Evolutionary conservation across 2,888 invertebrate species (phyloP).

Genomic region (Azorinus chamasolen): DNA sequence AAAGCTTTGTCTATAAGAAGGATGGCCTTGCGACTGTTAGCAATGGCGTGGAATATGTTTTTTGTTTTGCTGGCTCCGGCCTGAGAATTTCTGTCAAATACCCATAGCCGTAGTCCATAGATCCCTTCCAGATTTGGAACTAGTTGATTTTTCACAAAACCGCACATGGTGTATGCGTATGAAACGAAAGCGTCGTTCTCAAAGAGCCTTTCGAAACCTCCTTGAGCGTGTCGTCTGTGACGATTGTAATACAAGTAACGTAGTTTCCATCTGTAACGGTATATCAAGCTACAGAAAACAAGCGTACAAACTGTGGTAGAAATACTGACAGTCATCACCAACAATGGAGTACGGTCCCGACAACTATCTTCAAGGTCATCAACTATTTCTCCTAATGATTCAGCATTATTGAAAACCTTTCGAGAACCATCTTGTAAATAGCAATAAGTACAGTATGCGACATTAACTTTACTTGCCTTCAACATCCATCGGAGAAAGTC

Average conservation of each 20-base stretch:
- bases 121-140: constrained; percentile 49
- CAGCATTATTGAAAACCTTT: background rate
- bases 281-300: constrained; percentile 16
- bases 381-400: background rate
- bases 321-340: background rate
- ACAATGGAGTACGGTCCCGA: constrained; percentile 3
- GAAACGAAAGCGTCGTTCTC: constrained; percentile 59
- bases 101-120: constrained; percentile 43
- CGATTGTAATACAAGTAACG: constrained; percentile 53
- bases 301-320: background rate
- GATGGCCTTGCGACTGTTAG: constrained; percentile 51
- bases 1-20: constrained; percentile 46
- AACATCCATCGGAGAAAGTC: constrained; percentile 52
- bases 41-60: constrained; percentile 59
- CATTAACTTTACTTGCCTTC: background rate
- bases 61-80: constrained; percentile 54
- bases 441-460: constrained; percentile 2
- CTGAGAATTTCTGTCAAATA: constrained; percentile 45
- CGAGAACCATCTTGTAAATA: background rate
- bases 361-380: constrained; percentile 1
- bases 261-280: constrained; percentile 56
- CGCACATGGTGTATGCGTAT: constrained; percentile 32
- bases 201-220: constrained; percentile 58
- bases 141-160: constrained; percentile 48
- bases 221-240: constrained; percentile 24